Conservation (phyloP, 2,888 invertebrate species). For the Epirrita christyi region DNA sequence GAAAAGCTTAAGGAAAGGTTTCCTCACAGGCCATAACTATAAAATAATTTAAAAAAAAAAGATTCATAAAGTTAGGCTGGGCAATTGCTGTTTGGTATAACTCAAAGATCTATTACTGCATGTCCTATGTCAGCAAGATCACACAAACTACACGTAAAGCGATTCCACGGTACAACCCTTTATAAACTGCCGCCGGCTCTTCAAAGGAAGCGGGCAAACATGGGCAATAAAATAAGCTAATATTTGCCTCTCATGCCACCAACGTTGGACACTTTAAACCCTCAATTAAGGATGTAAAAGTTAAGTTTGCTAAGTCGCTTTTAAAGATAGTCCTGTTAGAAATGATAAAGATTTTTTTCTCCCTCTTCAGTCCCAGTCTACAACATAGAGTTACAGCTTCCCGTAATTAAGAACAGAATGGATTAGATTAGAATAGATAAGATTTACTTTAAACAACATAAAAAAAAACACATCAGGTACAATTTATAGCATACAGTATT, state of each 20-base stretch:
- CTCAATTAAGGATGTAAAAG: slow-evolving; percentile 51
- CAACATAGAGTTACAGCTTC: no score
- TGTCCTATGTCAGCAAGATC: slow-evolving; percentile 48
- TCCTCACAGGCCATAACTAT: no score
- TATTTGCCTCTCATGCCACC: slow-evolving; percentile 71
- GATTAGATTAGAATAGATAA: no score
- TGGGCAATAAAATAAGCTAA: slow-evolving; percentile 71
- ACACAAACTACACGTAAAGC: slow-evolving; percentile 38
- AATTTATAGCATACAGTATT: no score
- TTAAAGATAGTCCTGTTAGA: background rate
- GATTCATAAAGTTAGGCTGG: no score
- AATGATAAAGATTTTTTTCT: background rate
- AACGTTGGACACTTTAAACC: slow-evolving; percentile 54
- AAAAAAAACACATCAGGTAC: no score
- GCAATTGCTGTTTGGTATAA: no score
- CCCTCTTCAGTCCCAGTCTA: no score
- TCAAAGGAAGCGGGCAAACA: slow-evolving; percentile 73
- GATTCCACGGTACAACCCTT: slow-evolving; percentile 40
- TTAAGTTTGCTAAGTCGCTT: slow-evolving; percentile 7
- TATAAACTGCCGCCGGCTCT: slow-evolving; percentile 58
- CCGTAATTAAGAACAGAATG: no score
- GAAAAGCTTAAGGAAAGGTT: no score
- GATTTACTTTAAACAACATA: no score
- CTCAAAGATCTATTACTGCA: slow-evolving; percentile 23
- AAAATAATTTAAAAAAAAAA: no score